phyloP scores from a whole-genome alignment of 2,888 invertebrate genomes.

The Fragum fragum region DNA sequence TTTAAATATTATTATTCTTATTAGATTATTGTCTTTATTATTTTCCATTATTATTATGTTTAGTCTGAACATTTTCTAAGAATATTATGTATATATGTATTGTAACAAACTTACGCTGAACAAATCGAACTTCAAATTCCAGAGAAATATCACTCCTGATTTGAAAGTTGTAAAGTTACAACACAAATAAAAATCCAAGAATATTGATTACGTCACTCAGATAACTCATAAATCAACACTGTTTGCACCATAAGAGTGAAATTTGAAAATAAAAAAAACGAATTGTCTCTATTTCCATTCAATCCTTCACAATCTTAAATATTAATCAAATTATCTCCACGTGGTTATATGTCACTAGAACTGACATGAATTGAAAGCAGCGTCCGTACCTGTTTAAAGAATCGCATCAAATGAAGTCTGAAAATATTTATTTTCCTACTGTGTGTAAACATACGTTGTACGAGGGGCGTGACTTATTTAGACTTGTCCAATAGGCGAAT shows the following conservation, averaged over 20 bases:
- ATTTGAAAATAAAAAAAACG: background rate
- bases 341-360: background rate
- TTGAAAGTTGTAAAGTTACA: background rate
- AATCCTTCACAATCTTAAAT: background rate
- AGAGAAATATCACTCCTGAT: background rate
- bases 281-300: background rate
- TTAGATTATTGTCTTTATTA: too few species aligned
- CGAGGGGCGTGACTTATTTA: background rate
- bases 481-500: background rate
- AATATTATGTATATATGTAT: too few species aligned
- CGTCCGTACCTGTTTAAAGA: background rate
- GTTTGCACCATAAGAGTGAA: too few species aligned
- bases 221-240: background rate
- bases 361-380: background rate
- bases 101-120: too few species aligned
- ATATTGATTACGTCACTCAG: constrained; percentile 15
- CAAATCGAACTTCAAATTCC: too few species aligned
- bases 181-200: constrained; percentile 13
- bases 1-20: too few species aligned
- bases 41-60: too few species aligned
- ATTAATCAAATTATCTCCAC: constrained; percentile 8
- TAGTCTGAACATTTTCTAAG: too few species aligned
- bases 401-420: constrained; percentile 10
- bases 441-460: background rate
- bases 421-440: background rate